Evolutionary conservation across 1,140 invertebrate species (phyloP).

Genomic region (Teleogryllus occipitalis): DNA sequence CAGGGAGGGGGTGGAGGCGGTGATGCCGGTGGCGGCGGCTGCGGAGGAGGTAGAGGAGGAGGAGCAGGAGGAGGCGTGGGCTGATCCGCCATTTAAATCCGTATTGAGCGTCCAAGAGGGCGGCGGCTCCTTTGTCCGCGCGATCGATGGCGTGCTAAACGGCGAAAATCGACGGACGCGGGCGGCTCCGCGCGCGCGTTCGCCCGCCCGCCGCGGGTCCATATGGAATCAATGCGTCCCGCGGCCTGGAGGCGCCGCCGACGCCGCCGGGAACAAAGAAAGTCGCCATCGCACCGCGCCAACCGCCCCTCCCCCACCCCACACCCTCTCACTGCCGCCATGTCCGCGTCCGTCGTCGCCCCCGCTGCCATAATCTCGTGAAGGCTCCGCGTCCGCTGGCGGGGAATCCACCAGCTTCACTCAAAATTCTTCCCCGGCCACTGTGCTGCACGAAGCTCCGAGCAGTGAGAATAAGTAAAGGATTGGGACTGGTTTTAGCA

Average conservation of each 20-base stretch:
- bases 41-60: not conserved
- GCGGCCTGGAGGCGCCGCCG: not conserved
- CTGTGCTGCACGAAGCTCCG: too few species aligned
- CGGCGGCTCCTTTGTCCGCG: not conserved
- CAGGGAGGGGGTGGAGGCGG: too few species aligned
- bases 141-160: not conserved
- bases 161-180: not conserved
- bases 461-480: too few species aligned
- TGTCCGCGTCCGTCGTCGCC: not conserved
- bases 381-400: too few species aligned
- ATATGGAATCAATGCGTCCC: not conserved
- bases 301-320: too few species aligned
- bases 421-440: too few species aligned
- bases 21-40: not conserved
- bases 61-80: too few species aligned
- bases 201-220: not conserved
- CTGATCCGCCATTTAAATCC: conserved; percentile 3
- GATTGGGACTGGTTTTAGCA: too few species aligned
- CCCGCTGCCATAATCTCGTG: too few species aligned
- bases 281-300: not conserved
- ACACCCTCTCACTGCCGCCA: not conserved
- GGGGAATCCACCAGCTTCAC: too few species aligned
- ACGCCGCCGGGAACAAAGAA: not conserved
- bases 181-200: not conserved
- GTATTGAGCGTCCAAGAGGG: not conserved